A percentile compares a stretch with the other conserved stretches of the same genome.
phyloP scores from a whole-genome alignment of 2,888 invertebrate species.

The Hyposoter didymator region DNA sequence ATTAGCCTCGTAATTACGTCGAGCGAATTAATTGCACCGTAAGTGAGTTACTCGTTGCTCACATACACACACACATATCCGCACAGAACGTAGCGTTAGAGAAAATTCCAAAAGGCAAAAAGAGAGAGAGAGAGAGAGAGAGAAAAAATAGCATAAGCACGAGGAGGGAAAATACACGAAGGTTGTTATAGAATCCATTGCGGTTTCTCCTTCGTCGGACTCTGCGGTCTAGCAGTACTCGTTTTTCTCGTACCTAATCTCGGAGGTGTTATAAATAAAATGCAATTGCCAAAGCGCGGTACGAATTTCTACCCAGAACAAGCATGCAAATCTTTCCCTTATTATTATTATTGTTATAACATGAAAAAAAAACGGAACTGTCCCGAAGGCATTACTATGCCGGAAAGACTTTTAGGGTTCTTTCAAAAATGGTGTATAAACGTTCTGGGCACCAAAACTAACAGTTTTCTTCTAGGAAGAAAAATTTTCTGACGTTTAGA shows the following conservation, averaged over 20 bases:
- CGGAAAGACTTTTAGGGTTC: too few relatives aligned
- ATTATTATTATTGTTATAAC: neutral
- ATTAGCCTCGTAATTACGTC: conserved; percentile 80
- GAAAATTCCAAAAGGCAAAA: conserved; percentile 30
- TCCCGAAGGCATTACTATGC: too few relatives aligned
- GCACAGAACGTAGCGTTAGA: conserved; percentile 10
- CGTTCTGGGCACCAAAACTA: too few relatives aligned
- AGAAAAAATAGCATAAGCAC: conserved; percentile 55
- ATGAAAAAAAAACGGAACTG: neutral
- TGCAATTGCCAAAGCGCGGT: conserved; percentile 25
- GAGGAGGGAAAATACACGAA: conserved; percentile 39
- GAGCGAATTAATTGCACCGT: conserved; percentile 80
- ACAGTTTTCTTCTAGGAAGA: too few relatives aligned
- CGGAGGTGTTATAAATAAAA: conserved; percentile 46
- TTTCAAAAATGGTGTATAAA: too few relatives aligned
- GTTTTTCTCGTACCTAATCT: conserved; percentile 1
- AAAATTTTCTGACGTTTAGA: too few relatives aligned
- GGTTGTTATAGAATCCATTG: conserved; percentile 59
- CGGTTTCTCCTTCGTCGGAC: conserved; percentile 30
- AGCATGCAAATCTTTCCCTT: neutral
- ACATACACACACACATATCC: too few relatives aligned
- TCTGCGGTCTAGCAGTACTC: conserved; percentile 4
- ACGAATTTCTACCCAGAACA: neutral
- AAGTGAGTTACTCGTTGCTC: conserved; percentile 76
- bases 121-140: conserved; percentile 52